Conservation (phyloP, 2,888 invertebrate genomes). For the Drosophila prostipennis region DNA sequence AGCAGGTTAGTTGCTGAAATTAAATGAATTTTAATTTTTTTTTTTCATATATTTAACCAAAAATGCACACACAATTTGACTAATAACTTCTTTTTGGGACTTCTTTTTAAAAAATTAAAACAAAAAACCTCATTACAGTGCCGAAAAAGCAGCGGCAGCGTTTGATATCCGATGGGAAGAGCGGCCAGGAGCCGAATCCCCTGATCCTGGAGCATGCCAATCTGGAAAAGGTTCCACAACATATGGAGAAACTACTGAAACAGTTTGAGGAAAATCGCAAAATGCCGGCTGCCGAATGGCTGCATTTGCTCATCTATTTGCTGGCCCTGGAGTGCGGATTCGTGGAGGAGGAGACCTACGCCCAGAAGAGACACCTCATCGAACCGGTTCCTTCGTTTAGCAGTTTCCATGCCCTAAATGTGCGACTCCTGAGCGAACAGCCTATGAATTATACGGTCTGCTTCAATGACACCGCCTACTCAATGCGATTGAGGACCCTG, state of each 20-base stretch:
- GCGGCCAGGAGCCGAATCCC: slow-evolving; percentile 13
- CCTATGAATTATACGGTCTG: slow-evolving; percentile 15
- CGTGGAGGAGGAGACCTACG: slow-evolving; percentile 56
- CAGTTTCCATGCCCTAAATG: slow-evolving; percentile 71
- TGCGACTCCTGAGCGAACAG: slow-evolving; percentile 57
- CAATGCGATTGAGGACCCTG: slow-evolving; percentile 53
- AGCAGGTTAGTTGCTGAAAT: slow-evolving; percentile 40
- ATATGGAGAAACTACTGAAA: slow-evolving; percentile 69
- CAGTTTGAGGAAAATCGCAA: slow-evolving; percentile 36
- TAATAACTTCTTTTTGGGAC: slow-evolving; percentile 18
- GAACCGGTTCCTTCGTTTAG: slow-evolving; percentile 56
- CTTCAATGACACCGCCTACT: slow-evolving; percentile 35
- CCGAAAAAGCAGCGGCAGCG: slow-evolving; percentile 1
- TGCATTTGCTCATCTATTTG: slow-evolving; percentile 77
- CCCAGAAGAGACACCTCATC: slow-evolving; percentile 35
- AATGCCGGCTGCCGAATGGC: slow-evolving; percentile 62
- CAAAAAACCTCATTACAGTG: slow-evolving; percentile 33
- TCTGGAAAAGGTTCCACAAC: slow-evolving; percentile 69
- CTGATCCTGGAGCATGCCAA: slow-evolving; percentile 76
- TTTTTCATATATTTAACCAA: neutral
- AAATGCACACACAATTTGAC: slow-evolving; percentile 17
- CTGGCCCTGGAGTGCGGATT: slow-evolving; percentile 82
- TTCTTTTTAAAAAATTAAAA: slow-evolving; percentile 4
- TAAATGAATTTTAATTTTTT: neutral
- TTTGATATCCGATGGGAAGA: neutral